phyloP scores from a whole-genome alignment of 35 echinoderm and acorn worm species.

The Antedon bifida region DNA sequence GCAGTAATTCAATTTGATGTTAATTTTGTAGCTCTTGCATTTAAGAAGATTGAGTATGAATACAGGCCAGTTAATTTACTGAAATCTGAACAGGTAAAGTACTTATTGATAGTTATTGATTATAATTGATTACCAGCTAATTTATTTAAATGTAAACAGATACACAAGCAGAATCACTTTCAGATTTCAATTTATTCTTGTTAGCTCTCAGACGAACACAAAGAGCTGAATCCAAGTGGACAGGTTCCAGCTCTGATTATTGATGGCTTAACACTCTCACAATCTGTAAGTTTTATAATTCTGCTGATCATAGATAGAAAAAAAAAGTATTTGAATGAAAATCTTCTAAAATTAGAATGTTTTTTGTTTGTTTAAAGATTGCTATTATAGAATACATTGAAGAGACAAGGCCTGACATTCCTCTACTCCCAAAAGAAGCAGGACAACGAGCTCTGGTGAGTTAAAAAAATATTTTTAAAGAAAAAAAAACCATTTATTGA shows the following conservation, averaged over 20 bases:
- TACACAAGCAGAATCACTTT: too few species aligned
- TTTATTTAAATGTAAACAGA: too few species aligned
- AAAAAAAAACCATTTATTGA: too few species aligned
- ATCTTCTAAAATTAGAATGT: too few species aligned
- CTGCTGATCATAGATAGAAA: not conserved
- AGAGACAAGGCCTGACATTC: constrained; percentile 38
- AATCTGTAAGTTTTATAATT: constrained; percentile 50
- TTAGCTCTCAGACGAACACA: constrained; percentile 54
- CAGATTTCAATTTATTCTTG: too few species aligned
- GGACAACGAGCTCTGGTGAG: constrained; percentile 56
- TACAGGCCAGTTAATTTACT: constrained; percentile 81
- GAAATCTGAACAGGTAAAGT: constrained; percentile 68
- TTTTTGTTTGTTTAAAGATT: constrained; percentile 36
- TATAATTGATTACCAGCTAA: too few species aligned
- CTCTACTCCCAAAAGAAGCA: constrained; percentile 74
- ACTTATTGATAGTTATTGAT: too few species aligned
- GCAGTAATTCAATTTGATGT: too few species aligned
- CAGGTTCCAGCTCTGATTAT: constrained; percentile 70
- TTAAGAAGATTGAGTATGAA: constrained; percentile 78
- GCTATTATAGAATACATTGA: constrained; percentile 92
- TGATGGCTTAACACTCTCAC: constrained; percentile 46
- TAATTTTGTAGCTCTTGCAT: constrained; percentile 46
- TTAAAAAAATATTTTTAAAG: not conserved
- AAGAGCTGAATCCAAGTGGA: constrained; percentile 29
- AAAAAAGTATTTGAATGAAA: not conserved